Conservation (phyloP, 1,140 invertebrate species). For the Conus betulinus region DNA sequence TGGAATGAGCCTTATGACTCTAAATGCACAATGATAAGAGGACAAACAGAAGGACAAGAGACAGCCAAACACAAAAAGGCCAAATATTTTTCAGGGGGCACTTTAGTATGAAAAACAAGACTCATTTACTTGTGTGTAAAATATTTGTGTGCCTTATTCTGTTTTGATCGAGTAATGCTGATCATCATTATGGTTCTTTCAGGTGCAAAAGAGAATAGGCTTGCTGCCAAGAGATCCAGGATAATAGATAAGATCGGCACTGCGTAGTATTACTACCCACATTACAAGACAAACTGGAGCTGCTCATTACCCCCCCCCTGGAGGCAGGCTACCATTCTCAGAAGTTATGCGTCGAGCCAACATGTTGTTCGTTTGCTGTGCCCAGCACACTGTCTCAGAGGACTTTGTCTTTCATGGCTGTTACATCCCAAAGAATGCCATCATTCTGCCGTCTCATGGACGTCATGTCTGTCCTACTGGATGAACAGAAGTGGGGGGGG, state of each 20-base stretch:
- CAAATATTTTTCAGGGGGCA: no score
- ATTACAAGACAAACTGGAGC: conserved; percentile 43
- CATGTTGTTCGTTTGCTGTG: conserved; percentile 66
- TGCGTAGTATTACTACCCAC: conserved; percentile 78
- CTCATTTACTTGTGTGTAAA: neutral
- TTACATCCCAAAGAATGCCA: conserved; percentile 65
- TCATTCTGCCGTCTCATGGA: conserved; percentile 69
- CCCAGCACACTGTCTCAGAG: conserved; percentile 58
- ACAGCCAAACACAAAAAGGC: no score
- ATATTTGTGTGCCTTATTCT: neutral
- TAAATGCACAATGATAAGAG: no score
- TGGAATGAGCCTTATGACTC: no score
- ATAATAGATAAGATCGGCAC: conserved; percentile 86
- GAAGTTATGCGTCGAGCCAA: conserved; percentile 48
- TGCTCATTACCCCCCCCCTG: conserved; percentile 51
- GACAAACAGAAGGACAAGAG: no score
- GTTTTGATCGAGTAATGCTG: neutral
- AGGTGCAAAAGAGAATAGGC: conserved; percentile 83
- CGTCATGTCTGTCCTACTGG: conserved; percentile 65
- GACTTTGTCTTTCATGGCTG: conserved; percentile 65
- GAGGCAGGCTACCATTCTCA: conserved; percentile 54
- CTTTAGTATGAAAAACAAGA: neutral
- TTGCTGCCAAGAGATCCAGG: conserved; percentile 91
- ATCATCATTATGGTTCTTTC: neutral
- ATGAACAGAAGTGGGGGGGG: conserved; percentile 78